A percentile compares a stretch with the other conserved stretches of the same genome.
Evolutionary conservation across 2,888 invertebrate species (phyloP).

Genomic region (Caenorhabditis macrosperma): DNA sequence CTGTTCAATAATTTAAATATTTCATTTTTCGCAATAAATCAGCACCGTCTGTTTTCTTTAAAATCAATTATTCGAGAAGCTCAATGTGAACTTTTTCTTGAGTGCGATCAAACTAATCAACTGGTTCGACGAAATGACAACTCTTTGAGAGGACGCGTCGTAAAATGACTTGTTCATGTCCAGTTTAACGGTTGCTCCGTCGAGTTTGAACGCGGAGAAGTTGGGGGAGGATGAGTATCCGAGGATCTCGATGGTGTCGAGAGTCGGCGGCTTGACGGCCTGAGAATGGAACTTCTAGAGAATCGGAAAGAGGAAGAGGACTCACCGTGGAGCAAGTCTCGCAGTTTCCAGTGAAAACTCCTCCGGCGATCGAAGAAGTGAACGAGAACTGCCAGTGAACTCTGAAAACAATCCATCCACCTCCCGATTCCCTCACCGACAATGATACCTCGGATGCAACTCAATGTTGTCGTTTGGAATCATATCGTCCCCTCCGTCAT

Average conservation of each 20-base stretch:
- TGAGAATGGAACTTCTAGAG: no score
- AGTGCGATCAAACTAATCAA: slow-evolving; percentile 37
- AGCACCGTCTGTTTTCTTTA: background rate
- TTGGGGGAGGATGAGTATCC: slow-evolving; percentile 65
- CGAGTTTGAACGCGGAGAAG: slow-evolving; percentile 59
- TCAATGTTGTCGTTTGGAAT: slow-evolving; percentile 62
- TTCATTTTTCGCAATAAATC: slow-evolving; percentile 10
- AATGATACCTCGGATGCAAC: slow-evolving; percentile 43
- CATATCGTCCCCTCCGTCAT: slow-evolving; percentile 75
- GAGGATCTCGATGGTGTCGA: slow-evolving; percentile 70
- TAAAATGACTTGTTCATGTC: slow-evolving; percentile 40
- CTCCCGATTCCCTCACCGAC: background rate
- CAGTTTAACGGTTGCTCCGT: slow-evolving; percentile 25
- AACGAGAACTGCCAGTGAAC: slow-evolving; percentile 65
- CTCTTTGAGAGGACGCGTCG: slow-evolving; percentile 22
- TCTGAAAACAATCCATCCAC: slow-evolving; percentile 7
- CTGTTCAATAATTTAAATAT: background rate
- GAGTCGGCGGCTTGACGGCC: slow-evolving; percentile 54
- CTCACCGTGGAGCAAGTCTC: slow-evolving; percentile 43
- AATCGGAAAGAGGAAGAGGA: background rate
- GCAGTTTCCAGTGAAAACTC: slow-evolving; percentile 53
- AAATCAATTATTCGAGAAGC: slow-evolving; percentile 45
- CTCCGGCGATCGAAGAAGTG: slow-evolving; percentile 37
- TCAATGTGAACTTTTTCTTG: slow-evolving; percentile 53
- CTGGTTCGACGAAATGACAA: slow-evolving; percentile 14